A percentile compares a stretch with the other conserved stretches of the same genome.
Conservation (phyloP, 2,888 invertebrate species). For the Patella pellucida region DNA sequence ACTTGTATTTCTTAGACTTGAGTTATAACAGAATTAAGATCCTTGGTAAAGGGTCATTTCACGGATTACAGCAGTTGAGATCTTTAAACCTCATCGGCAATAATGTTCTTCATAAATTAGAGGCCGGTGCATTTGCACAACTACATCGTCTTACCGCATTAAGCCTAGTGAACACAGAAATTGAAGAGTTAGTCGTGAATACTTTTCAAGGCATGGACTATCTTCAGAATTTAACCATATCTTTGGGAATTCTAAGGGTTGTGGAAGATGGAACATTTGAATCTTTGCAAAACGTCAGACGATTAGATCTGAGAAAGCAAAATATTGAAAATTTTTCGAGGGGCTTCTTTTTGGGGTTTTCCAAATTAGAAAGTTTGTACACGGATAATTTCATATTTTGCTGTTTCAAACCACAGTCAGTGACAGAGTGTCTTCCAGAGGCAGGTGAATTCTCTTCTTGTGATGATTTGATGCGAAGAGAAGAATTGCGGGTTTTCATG, state of each 20-base stretch:
- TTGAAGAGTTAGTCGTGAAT: background rate
- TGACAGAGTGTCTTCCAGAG: slow-evolving; percentile 23
- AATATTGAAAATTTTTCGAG: slow-evolving; percentile 7
- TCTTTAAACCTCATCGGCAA: slow-evolving; percentile 16
- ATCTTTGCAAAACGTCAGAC: background rate
- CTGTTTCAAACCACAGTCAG: slow-evolving; percentile 21
- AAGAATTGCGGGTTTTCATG: slow-evolving; percentile 37
- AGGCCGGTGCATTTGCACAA: background rate
- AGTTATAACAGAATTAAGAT: slow-evolving; percentile 16
- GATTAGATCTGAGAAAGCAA: slow-evolving; percentile 4
- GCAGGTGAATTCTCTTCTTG: slow-evolving; percentile 41
- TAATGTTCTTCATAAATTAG: background rate
- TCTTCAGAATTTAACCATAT: background rate
- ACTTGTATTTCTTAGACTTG: slow-evolving; percentile 16
- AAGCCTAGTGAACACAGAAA: slow-evolving; percentile 6
- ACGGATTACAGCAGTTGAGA: slow-evolving; percentile 9
- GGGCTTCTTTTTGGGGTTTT: slow-evolving; percentile 9
- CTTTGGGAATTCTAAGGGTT: background rate
- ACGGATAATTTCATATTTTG: slow-evolving; percentile 21
- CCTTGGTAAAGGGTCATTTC: background rate
- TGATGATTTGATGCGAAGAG: slow-evolving; percentile 39
- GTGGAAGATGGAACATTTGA: slow-evolving; percentile 13
- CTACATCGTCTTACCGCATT: slow-evolving; percentile 1
- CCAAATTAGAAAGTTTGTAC: slow-evolving; percentile 16
- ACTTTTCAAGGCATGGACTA: slow-evolving; percentile 9